Evolutionary conservation across 2,888 invertebrate species (phyloP), one percentile per base, ranked within the genome.

Genomic region (Ametastegia equiseti): DNA sequence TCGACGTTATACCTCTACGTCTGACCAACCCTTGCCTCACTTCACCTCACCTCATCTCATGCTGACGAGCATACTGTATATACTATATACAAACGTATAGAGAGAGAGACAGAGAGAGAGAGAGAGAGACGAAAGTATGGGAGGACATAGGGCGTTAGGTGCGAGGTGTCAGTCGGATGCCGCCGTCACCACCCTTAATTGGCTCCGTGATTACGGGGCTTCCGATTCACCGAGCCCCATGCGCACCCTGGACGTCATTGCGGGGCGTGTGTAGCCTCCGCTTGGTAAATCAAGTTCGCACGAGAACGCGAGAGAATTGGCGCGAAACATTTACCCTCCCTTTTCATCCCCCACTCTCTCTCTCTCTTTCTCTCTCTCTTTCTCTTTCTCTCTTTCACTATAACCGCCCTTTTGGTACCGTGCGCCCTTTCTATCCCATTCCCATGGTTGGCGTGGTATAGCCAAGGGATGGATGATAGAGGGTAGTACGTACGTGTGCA

Each of bases 181-280:
- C 83, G 80, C 80, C 84, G 77, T 82, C 83, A 84, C 83, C 84
- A 84, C 83, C 84, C 83, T 82, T 87, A 86, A 88, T 88, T 88
- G 88, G 86, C 84, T 85, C 81, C 63, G 82, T 84, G 85, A 81
- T 81, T 81, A 81, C 81, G 50, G 75, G n/a, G 47, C 73, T 63
- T 63, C 71, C 75, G 81, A 87, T 87, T 85, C 82, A 83, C 84
- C 82, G 81, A 84, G 84, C 65, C 82, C 80, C 63, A 67, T 71
- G 27, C 36, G 36, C 19, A 75, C 75, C 75, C 75, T 33, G 54
- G 39, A 78, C 60, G 60, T 63, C 78, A 78, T 78, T 78, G 75
- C 75, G 75, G 50, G 75, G 50, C 75, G 71, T 71, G n/a, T n/a
- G 47, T 71, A 67, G 67, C 23, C 39, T n/a, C n/a, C 67, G 45